These are phyloP conservation scores for Brachionus manjavacas DNA, from an alignment of 1,140 invertebrate species.

Conservation along the genomic window DNA sequence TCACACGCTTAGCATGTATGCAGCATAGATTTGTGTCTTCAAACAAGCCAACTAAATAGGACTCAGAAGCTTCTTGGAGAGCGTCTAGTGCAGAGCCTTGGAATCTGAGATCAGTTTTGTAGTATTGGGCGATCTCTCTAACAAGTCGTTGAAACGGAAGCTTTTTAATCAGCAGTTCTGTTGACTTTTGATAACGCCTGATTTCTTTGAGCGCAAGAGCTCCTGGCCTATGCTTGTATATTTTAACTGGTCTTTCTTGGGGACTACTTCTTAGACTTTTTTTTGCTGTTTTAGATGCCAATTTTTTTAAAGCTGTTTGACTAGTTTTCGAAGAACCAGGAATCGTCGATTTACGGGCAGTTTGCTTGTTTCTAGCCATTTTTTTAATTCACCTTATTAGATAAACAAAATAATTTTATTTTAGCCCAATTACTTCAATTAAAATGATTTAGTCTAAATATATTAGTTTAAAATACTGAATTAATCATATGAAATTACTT, in stretches of 20 bases:
- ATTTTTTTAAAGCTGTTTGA: constrained; percentile 58
- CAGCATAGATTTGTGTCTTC: constrained; percentile 90
- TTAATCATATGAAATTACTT: too few relatives aligned
- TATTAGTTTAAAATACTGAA: too few relatives aligned
- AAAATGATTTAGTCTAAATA: too few relatives aligned
- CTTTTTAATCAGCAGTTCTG: constrained; percentile 73
- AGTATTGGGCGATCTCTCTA: constrained; percentile 77
- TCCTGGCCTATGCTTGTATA: constrained; percentile 64
- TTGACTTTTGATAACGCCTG: constrained; percentile 76
- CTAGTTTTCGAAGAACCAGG: constrained; percentile 43
- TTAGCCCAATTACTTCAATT: too few relatives aligned
- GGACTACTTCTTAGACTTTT: constrained; percentile 62
- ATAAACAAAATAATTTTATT: too few relatives aligned
- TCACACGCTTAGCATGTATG: constrained; percentile 86
- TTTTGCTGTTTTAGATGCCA: constrained; percentile 64
- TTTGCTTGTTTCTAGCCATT: constrained; percentile 63
- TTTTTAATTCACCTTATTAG: too few relatives aligned
- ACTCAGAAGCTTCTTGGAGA: constrained; percentile 73
- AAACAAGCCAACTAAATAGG: constrained; percentile 77
- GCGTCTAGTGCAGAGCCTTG: constrained; percentile 60
- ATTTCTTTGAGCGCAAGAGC: constrained; percentile 79
- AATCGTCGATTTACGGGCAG: constrained; percentile 64
- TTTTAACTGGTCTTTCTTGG: constrained; percentile 58
- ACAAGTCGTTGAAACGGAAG: constrained; percentile 77
- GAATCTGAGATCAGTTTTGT: constrained; percentile 64